Evolutionary conservation across 2,888 invertebrate species (phyloP).

Genomic region (Sphinx pinastri): DNA sequence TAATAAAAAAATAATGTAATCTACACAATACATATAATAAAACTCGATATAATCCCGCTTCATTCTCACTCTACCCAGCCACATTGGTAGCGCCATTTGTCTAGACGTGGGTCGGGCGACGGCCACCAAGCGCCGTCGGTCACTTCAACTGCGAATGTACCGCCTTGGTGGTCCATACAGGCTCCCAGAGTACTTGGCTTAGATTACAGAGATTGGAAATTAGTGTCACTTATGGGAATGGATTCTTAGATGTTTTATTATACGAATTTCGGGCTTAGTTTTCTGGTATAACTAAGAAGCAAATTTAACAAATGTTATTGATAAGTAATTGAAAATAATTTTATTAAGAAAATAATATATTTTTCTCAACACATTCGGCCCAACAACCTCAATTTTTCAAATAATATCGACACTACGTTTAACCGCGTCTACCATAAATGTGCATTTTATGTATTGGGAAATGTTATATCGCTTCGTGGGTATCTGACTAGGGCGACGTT

Average conservation of each 20-base stretch:
- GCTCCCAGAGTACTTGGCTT: slow-evolving; percentile 20
- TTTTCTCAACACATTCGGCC: no score
- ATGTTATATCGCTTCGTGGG: no score
- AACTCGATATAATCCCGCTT: slow-evolving; percentile 20
- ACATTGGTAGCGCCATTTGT: slow-evolving; percentile 42
- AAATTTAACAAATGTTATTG: no score
- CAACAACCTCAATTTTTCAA: no score
- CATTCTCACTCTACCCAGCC: slow-evolving; percentile 31
- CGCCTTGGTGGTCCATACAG: slow-evolving; percentile 46
- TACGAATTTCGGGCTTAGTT: not conserved
- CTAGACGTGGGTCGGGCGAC: slow-evolving; percentile 51
- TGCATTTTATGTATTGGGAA: no score
- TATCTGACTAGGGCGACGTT: no score
- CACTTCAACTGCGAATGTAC: slow-evolving; percentile 40
- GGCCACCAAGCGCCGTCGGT: slow-evolving; percentile 33
- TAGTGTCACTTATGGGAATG: not conserved
- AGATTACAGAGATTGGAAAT: slow-evolving; percentile 9
- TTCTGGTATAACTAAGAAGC: no score
- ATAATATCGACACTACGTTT: no score
- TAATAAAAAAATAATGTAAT: not conserved
- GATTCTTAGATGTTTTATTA: not conserved
- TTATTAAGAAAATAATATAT: no score
- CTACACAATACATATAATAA: not conserved
- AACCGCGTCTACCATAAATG: no score
- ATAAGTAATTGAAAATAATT: no score